Evolutionary conservation across 2,888 invertebrate genomes (phyloP).

Genomic region (Phania funesta): DNA sequence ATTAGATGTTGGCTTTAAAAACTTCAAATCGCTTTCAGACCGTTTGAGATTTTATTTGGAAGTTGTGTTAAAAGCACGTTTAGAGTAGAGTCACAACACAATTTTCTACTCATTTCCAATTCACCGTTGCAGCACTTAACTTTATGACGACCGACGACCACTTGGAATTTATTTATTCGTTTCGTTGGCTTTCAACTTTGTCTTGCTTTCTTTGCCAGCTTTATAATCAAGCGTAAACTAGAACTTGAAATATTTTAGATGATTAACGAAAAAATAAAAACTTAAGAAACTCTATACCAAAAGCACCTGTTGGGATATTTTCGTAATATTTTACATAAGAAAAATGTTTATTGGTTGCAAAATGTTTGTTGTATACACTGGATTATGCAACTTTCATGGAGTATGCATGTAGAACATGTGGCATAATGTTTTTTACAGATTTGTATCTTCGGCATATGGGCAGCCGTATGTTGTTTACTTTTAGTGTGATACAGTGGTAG

Average conservation of each 20-base stretch:
- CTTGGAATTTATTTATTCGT: slow-evolving; percentile 11
- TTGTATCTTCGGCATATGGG: slow-evolving; percentile 45
- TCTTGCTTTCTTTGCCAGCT: slow-evolving; percentile 5
- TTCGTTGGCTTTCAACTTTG: slow-evolving; percentile 5
- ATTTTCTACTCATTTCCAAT: slow-evolving; percentile 62
- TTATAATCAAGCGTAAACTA: slow-evolving; percentile 54
- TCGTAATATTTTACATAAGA: background rate
- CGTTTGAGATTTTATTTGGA: background rate
- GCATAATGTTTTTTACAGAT: slow-evolving; percentile 36
- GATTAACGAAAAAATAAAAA: slow-evolving; percentile 1
- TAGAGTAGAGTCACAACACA: slow-evolving; percentile 25
- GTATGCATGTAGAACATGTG: slow-evolving; percentile 53
- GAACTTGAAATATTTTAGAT: slow-evolving; percentile 59
- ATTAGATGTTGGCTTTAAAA: background rate
- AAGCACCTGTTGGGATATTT: slow-evolving; percentile 44
- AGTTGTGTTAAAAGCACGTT: slow-evolving; percentile 8
- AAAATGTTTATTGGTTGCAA: slow-evolving; percentile 34
- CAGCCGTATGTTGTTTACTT: slow-evolving; percentile 30
- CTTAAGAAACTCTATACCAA: slow-evolving; percentile 24
- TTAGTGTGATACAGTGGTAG: background rate
- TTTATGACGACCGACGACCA: slow-evolving; percentile 19
- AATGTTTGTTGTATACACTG: slow-evolving; percentile 9
- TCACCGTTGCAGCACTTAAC: slow-evolving; percentile 58
- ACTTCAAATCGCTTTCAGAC: background rate
- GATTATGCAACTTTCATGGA: slow-evolving; percentile 57